Evolutionary conservation across 2,888 invertebrate genomes (phyloP).

Genomic region (Aleiodes leptofemur): DNA sequence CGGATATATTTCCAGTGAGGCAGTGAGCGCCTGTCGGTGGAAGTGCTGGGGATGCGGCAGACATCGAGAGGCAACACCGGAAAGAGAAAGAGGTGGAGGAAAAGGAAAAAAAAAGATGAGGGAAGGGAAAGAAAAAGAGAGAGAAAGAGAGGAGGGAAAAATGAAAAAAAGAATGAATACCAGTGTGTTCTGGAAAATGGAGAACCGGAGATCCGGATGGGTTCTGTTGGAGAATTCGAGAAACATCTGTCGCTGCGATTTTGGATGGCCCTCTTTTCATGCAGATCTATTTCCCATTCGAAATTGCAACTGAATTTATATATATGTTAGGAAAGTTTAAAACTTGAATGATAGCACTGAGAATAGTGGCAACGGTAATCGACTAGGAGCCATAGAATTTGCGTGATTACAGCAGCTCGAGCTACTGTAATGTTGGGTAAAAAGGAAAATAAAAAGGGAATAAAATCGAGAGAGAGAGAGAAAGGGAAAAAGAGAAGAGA

Average conservation of each 20-base stretch:
- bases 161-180: not conserved
- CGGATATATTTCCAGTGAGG: conserved; percentile 46
- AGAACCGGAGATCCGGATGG: conserved; percentile 34
- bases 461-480: not conserved
- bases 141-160: too few relatives aligned
- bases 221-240: conserved; percentile 33
- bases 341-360: conserved; percentile 22
- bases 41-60: conserved; percentile 18
- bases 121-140: not conserved
- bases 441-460: not conserved
- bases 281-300: conserved; percentile 13
- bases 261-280: conserved; percentile 26
- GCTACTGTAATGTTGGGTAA: conserved; percentile 9
- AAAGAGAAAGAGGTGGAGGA: not conserved
- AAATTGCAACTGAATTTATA: conserved; percentile 22
- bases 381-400: conserved; percentile 22
- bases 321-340: conserved; percentile 20
- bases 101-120: conserved; percentile 7
- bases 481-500: not conserved
- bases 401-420: conserved; percentile 26
- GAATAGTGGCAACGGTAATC: conserved; percentile 31
- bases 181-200: conserved; percentile 28
- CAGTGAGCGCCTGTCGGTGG: conserved; percentile 43
- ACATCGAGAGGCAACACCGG: conserved; percentile 28
- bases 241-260: conserved; percentile 42